Evolutionary conservation across 2,888 invertebrate genomes (phyloP), one percentile per base, ranked within the genome.

Genomic region (Chymomyza caudatula): DNA sequence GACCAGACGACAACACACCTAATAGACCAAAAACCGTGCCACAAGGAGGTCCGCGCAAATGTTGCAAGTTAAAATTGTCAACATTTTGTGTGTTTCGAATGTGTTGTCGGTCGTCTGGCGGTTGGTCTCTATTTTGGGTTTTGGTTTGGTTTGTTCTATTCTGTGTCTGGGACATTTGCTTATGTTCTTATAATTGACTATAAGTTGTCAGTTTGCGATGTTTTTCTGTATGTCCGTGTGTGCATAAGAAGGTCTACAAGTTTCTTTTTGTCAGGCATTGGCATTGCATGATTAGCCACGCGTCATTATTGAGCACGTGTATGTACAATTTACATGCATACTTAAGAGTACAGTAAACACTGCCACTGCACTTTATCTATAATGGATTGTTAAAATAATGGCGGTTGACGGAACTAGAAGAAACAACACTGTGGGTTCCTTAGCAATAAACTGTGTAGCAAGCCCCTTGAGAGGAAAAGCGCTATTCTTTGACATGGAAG

Each of bases 121-220:
- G 22, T 11, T 29, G 47, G 11, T 22, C 56, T 11, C 8, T 56
- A 15, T 29, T n/a, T 61, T 22, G 17, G 2, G 20, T 37, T n/a
- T 19, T 23, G 5, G 15, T 37, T 11, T 11, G 11, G 29, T 8
- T 37, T 25, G 19, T 17, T 60, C 58, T 44, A 23, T 15, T 60
- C 20, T 54, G 62, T 63, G 29, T 62, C 44, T 60, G 60, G 54
- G 44, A 42, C 11, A 37, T 37, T 22, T 13, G 19, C 51, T 17
- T 20, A 20, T 4, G 22, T 79, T 75, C 78, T 59, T 77, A 69
- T 86, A 80, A 86, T 86, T 80, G 87, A 77, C 87, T 78, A 80
- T 80, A 86, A 80, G 87, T 82, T 80, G 82, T 74, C 85, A 85
- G 29, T 37, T 2, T 37, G 11, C n/a, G n/a, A n/a, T n/a, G n/a